Base-by-base conservation (phyloP, 2,888 invertebrate genomes). In the Encarsia formosa region DNA sequence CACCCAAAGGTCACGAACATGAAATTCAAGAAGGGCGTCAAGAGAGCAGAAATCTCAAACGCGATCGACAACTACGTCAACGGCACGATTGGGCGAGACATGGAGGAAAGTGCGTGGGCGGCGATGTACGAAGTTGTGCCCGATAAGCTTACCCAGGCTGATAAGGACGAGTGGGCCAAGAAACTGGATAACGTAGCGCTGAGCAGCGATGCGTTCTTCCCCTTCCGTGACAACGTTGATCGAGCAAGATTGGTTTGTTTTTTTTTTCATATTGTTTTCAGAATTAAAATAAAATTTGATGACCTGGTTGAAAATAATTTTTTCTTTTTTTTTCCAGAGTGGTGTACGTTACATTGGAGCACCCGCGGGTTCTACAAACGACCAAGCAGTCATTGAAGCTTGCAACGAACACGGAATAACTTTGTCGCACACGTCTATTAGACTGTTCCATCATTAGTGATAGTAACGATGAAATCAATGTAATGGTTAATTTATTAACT, bases 201-300 rank as follows among this genome's bases (percentile, higher is more conserved):
- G 19, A 57, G 57, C 18, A 97, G 97, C 0, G 98, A 99, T 76
- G 98, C 97, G 0, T 99, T 98, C 81, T 97, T 99, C 78, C 98
- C 98, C 23, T 98, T 98, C 81, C 81, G 96, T 61, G 98, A 99
- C 70, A 98, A 96, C 68, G 87, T 99, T 49, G 97, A 98, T 71
- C 80, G 96, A 59, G 95, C 96, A 40, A 79, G 81, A 61, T 83
- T 91, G 85, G 95, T 95, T 29, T 29, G 13, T 29, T 13, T 29
- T 9, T 13, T 29, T 8, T 29, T 8, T 29, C 29, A 9, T 29
- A 29, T 29, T 9, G 29, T 9, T 29, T 13, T 9, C 29, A 9
- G 13, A 29, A 29, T 29, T 29, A 29, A 29, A 29, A 9, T 29
- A 9, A 8, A 29, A 8, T 29, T 29, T 29, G 29, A 29, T 9